Percentiles rank a stretch among this genome's conserved stretches.
phyloP scores from a whole-genome alignment of 2,797 vertebrate genomes.

The Malurus splendens region DNA sequence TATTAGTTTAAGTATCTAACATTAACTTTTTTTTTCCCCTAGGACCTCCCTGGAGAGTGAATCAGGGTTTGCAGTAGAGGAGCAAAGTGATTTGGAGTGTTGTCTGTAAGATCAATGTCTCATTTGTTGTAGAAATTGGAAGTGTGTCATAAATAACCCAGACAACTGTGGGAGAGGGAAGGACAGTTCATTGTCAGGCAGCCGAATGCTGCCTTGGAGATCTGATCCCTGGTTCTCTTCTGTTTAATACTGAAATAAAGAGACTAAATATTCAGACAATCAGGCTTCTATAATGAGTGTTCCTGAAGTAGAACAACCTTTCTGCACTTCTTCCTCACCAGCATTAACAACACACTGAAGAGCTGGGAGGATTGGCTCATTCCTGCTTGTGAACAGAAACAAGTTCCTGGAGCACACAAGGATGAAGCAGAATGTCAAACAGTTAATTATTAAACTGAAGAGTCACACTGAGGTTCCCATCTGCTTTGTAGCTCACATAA shows the following conservation, averaged over 20 bases:
- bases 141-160: conserved; percentile 6
- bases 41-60: neutral
- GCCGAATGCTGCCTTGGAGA: neutral
- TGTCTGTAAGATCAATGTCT: neutral
- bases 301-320: neutral
- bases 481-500: neutral
- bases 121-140: neutral
- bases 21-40: neutral
- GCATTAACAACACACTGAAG: neutral
- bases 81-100: neutral
- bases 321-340: neutral
- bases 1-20: neutral
- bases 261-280: neutral
- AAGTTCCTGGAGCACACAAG: neutral
- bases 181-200: neutral
- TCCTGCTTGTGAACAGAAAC: neutral
- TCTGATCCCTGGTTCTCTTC: neutral
- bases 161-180: neutral
- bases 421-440: neutral
- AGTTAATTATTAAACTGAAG: conserved; percentile 29
- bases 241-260: neutral
- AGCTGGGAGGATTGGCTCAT: neutral
- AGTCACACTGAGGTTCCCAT: neutral
- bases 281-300: neutral
- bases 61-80: neutral